Percentiles rank a stretch among this genome's conserved stretches.
These are phyloP conservation scores for Andrena cerasifolii DNA, from an alignment of 1,140 invertebrate species.

Conservation along the genomic window DNA sequence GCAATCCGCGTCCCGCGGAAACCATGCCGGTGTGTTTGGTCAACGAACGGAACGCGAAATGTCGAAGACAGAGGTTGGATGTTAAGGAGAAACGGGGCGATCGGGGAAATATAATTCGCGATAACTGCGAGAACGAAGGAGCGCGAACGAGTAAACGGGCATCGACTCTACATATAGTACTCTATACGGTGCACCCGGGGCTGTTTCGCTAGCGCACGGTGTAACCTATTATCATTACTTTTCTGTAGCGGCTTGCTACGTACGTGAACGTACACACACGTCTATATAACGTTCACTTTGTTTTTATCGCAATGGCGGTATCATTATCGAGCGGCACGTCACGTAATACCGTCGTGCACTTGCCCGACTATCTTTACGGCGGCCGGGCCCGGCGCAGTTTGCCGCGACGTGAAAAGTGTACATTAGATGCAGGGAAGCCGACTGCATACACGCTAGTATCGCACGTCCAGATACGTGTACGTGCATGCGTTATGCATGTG, in stretches of 20 bases:
- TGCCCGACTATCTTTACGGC: conserved; percentile 64
- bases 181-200: no score
- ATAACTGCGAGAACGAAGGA: conserved; percentile 23
- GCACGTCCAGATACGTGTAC: neutral
- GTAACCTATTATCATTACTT: conserved; percentile 68
- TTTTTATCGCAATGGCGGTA: conserved; percentile 63
- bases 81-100: conserved; percentile 28
- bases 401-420: conserved; percentile 72
- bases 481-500: conserved; percentile 43
- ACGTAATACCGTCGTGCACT: conserved; percentile 66
- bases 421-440: conserved; percentile 66
- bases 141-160: conserved; percentile 15
- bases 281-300: conserved; percentile 57
- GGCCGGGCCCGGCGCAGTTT: conserved; percentile 56
- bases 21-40: neutral
- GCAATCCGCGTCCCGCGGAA: neutral
- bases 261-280: conserved; percentile 19
- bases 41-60: neutral
- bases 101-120: conserved; percentile 30
- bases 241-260: conserved; percentile 25
- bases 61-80: neutral
- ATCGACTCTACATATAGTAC: conserved; percentile 22
- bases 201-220: conserved; percentile 59
- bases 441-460: conserved; percentile 32
- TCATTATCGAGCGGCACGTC: conserved; percentile 69